Evolutionary conservation across 2,113 vertebrate species (phyloP), one percentile per base, ranked within the genome.

Genomic region (Leptobrachium leishanense): DNA sequence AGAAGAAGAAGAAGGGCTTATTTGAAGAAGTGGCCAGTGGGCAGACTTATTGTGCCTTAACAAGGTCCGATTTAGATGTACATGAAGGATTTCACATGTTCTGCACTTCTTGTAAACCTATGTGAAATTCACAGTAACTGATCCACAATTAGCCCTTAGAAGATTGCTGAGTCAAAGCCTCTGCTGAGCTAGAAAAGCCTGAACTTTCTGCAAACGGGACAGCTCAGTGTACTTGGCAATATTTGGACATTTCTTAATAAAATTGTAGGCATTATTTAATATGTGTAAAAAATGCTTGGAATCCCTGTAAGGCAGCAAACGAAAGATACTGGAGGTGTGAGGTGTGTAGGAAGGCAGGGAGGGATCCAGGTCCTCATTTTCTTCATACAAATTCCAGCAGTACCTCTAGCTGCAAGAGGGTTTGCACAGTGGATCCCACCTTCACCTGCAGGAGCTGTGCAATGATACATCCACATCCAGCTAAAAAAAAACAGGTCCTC

Each of bases 341-440:
- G 46, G 46, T 46, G 81, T 72, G 81, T 78, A 79, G 77, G 44
- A 66, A n/a, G 20, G 68, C 41, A 83, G 76, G 50, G 6, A 80
- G 84, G 20, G 20, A 53, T 74, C 50, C 79, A 82, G 76, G 81
- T 81, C 74, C 76, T 78, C 68, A 75, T 72, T 64, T 55, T 73
- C 76, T 83, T 75, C 76, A 79, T 77, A 73, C 57, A 79, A 82
- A 84, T 84, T 84, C 85, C 76, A 65, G 54, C 53, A 62, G 82
- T 31, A 81, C 83, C 83, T 87, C 70, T 42, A 82, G 69, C 74
- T n/a, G 77, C 84, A 84, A 87, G 82, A 81, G 76, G 85, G 86
- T 86, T 88, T 87, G 67, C 72, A 70, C 81, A 77, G 68, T 67
- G 62, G 43, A 84, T 83, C 82, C 86, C 79, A 85, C 85, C 84